Evolutionary conservation across 2,888 invertebrate genomes (phyloP), one percentile per base, ranked within the genome.

Genomic region (Dryadula phaetusa): DNA sequence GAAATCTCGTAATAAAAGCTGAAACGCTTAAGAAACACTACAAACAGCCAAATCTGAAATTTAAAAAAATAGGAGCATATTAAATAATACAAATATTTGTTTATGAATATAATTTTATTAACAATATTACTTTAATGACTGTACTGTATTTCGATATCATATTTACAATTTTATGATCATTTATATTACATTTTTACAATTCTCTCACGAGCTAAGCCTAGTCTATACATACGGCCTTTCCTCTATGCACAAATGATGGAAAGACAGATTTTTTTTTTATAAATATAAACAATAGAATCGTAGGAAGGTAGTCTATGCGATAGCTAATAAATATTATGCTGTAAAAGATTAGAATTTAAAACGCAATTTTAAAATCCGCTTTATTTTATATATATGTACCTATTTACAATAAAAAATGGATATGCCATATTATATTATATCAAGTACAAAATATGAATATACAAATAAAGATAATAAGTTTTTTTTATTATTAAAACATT

Each of bases 21-120:
- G n/a, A n/a, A n/a, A n/a, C n/a, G n/a, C n/a, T n/a, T n/a, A n/a
- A n/a, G n/a, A n/a, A n/a, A n/a, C n/a, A n/a, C n/a, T n/a, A 37
- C 12, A 37, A 2, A 37, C 12, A 37, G 12, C 6, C 3, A 10
- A 37, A 37, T 10, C 37, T 12, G 1, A 37, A 28, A 28, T 25
- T 22, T 40, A n/a, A 10, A 40, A 40, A 32, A 16, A 20, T 25
- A 34, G 1, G 34, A 4, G 53, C 53, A 32, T 25, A 32, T 25
- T 49, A 66, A 73, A 73, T 86, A 87, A 89, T 85, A 90, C 83
- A 78, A 79, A 70, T 54, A 64, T 69, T 82, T 90, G 91, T 89
- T 92, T 92, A 92, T 82, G 92, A 92, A 92, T 92, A 92, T 92
- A 92, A 87, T 92, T 92, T 92, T 92, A 92, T 92, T 92, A 92